Conservation (phyloP, 1,140 invertebrate genomes). For the Macrobrachium nipponense region DNA sequence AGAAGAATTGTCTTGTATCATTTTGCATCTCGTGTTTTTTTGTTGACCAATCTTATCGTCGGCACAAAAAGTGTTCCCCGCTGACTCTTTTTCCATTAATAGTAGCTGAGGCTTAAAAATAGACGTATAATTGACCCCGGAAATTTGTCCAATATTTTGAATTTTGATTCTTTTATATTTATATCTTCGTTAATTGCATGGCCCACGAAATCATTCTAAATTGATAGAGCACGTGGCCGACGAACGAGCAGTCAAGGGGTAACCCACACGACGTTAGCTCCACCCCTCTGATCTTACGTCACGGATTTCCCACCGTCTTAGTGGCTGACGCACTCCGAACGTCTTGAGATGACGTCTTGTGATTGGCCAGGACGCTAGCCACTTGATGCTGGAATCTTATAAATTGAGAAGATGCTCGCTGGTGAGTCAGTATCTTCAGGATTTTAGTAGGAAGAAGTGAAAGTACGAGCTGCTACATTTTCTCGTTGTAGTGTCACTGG, state of each 20-base stretch:
- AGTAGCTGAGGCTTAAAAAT: too few species aligned
- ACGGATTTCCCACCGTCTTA: background rate
- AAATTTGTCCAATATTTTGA: too few species aligned
- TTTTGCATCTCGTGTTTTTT: too few species aligned
- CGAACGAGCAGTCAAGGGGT: conserved; percentile 26
- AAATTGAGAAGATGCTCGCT: conserved; percentile 5
- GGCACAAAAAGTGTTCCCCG: too few species aligned
- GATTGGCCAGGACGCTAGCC: conserved; percentile 29
- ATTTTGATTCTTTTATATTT: too few species aligned
- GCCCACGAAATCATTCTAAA: too few species aligned
- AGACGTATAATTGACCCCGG: too few species aligned
- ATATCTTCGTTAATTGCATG: too few species aligned
- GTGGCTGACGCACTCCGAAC: conserved; percentile 15
- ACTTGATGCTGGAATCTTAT: conserved; percentile 25
- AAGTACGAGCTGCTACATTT: background rate
- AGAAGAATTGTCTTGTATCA: too few species aligned
- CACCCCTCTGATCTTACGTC: conserved; percentile 5
- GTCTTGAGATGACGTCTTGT: background rate
- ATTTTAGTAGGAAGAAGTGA: background rate
- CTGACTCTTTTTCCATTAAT: too few species aligned
- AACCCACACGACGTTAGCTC: conserved; percentile 36
- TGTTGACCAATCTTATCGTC: too few species aligned
- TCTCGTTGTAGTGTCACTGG: conserved; percentile 16
- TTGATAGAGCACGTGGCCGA: conserved; percentile 45
- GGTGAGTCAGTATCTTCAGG: conserved; percentile 26